Evolutionary conservation across 30 jellyfish, hydroid and myxozoan species (phyloP).

Genomic region (Sanderia malayensis): DNA sequence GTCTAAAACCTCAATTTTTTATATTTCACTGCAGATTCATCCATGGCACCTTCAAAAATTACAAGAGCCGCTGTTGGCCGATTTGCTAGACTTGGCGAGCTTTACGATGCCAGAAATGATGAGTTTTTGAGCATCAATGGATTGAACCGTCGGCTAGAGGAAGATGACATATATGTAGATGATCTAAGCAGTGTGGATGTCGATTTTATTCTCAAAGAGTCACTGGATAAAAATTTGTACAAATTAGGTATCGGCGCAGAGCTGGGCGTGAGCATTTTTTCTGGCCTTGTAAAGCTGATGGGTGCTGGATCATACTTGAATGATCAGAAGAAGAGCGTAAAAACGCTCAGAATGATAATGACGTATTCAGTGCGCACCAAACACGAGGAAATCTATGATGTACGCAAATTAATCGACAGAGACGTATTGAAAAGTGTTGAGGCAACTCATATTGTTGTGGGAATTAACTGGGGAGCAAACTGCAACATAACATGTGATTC

Average conservation of each 20-base stretch:
- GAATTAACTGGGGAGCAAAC: conserved; percentile 76
- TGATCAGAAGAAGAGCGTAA: conserved; percentile 54
- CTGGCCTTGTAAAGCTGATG: conserved; percentile 44
- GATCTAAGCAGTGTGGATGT: conserved; percentile 42
- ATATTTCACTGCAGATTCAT: too few species aligned
- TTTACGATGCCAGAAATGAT: conserved; percentile 53
- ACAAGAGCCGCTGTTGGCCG: conserved; percentile 67
- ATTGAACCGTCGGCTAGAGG: conserved; percentile 2
- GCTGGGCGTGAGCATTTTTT: conserved; percentile 45
- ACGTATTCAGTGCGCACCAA: conserved; percentile 36
- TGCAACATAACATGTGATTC: conserved; percentile 55
- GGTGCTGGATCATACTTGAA: conserved; percentile 56
- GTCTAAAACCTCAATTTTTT: too few species aligned
- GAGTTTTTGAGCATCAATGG: conserved; percentile 38
- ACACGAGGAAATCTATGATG: conserved; percentile 55
- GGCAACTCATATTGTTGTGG: conserved; percentile 69
- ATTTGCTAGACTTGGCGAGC: conserved; percentile 56
- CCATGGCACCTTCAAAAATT: conserved; percentile 34
- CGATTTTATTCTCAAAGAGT: conserved; percentile 42
- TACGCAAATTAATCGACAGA: conserved; percentile 33
- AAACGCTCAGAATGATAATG: conserved; percentile 33
- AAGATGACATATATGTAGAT: conserved; percentile 56
- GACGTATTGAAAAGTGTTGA: conserved; percentile 20
- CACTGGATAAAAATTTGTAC: conserved; percentile 34
- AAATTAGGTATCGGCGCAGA: conserved; percentile 59